Evolutionary conservation across 2,888 invertebrate species (phyloP).

Genomic region (Dysmachus trigonus): DNA sequence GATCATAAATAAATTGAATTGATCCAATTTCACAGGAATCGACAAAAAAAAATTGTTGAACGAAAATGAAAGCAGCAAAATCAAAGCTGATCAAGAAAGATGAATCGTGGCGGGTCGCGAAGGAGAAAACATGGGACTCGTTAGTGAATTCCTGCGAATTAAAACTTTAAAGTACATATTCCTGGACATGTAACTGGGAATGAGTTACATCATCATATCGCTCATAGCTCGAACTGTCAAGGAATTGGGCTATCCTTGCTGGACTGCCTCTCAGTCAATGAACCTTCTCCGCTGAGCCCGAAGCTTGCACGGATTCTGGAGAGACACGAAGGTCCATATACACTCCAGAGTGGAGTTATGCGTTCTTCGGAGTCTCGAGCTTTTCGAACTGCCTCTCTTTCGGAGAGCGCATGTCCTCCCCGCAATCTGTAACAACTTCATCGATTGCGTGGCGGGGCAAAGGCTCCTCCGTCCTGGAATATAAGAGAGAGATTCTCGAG

Average conservation of each 20-base stretch:
- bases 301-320: neutral
- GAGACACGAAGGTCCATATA: neutral
- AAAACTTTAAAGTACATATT: conserved; percentile 8
- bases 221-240: conserved; percentile 21
- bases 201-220: conserved; percentile 30
- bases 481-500: neutral
- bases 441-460: neutral
- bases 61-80: neutral
- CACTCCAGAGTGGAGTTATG: neutral
- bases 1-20: neutral
- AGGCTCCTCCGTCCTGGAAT: neutral
- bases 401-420: conserved; percentile 18
- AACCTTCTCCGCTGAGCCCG: conserved; percentile 1
- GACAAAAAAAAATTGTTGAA: neutral
- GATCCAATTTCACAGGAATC: neutral
- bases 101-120: neutral
- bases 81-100: neutral
- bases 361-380: neutral
- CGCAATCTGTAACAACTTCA: neutral
- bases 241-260: conserved; percentile 27
- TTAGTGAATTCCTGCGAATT: neutral
- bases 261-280: conserved; percentile 30
- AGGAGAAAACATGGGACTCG: neutral
- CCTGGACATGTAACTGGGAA: neutral
- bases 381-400: neutral